Evolutionary conservation across 2,113 vertebrate species (phyloP), one percentile per base, ranked within the genome.

Genomic region (Gallinago jamesoni): DNA sequence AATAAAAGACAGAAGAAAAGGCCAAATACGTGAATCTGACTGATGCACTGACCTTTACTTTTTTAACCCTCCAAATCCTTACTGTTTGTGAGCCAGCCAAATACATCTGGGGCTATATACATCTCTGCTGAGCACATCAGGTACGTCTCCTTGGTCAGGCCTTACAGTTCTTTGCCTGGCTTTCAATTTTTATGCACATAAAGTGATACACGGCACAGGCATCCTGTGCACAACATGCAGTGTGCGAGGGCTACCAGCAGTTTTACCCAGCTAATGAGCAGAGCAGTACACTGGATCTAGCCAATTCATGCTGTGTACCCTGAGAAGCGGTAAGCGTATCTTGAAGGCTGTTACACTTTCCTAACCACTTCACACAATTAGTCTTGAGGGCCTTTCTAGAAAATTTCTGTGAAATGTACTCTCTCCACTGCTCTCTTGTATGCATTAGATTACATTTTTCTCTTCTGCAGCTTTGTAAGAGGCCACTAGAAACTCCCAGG

Each of bases 131-230:
- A 77, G 12, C 12, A 48, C 19, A 73, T 56, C 57, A 83, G 45
- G 50, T 27, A 12, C 27, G 30, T 41, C 28, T 45, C 50, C 14
- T 3, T 28, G 31, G 24, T 45, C 41, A 72, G 6, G 15, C 31
- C 53, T 57, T 80, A 53, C 20, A 75, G 28, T 59, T 84, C 8
- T 41, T 93, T 6, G 2, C 1, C 24, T 69, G 41, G 14, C 5
- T 79, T 53, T 76, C 45, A n/a, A 12, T 10, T 85, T 72, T 85
- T 33, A 25, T 37, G n/a, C 3, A 23, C 12, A 15, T 9, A 17
- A 41, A 53, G 6, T n/a, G 41, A 53, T 31, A 35, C 0, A n/a
- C 9, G 69, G 41, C 41, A n/a, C 0, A 0, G 13, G 19, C 20
- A 67, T 59, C 27, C 39, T 24, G 23, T 30, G 37, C 28, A 53